Evolutionary conservation across 2,888 invertebrate genomes (phyloP).

Genomic region (Strigamia transsilvanica): DNA sequence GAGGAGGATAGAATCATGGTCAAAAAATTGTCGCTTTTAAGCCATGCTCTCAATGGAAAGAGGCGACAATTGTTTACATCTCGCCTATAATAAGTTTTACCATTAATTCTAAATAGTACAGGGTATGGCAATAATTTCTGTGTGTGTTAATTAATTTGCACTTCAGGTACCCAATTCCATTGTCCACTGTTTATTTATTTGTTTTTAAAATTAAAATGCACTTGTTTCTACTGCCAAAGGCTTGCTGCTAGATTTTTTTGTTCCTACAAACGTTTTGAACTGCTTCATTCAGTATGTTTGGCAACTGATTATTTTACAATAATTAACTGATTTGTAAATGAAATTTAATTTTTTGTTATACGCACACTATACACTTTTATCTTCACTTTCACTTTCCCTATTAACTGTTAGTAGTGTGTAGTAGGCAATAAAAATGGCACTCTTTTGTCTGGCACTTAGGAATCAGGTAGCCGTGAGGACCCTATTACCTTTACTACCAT

Average conservation of each 20-base stretch:
- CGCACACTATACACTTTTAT: slow-evolving; percentile 31
- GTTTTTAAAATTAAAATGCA: background rate
- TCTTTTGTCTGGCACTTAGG: slow-evolving; percentile 55
- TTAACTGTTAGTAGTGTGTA: slow-evolving; percentile 50
- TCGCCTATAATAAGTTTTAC: too few species aligned
- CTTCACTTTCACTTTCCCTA: slow-evolving; percentile 27
- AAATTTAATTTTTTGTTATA: background rate
- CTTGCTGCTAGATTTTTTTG: slow-evolving; percentile 22
- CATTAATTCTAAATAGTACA: too few species aligned
- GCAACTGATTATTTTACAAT: slow-evolving; percentile 2
- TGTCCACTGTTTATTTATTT: slow-evolving; percentile 22
- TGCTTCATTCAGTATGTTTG: slow-evolving; percentile 25
- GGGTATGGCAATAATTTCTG: too few species aligned
- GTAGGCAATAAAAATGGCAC: slow-evolving; percentile 52
- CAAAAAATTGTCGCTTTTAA: too few species aligned
- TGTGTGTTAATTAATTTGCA: too few species aligned
- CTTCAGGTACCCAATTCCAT: too few species aligned
- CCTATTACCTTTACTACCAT: slow-evolving; percentile 91
- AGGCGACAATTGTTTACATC: too few species aligned
- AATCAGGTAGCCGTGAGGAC: slow-evolving; percentile 65
- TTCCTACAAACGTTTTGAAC: slow-evolving; percentile 2
- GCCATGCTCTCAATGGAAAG: too few species aligned
- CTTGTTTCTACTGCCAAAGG: slow-evolving; percentile 11
- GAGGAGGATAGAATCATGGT: too few species aligned
- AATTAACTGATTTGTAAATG: background rate